phyloP scores from a whole-genome alignment of 2,888 invertebrate species.

The Leucozona laternaria region DNA sequence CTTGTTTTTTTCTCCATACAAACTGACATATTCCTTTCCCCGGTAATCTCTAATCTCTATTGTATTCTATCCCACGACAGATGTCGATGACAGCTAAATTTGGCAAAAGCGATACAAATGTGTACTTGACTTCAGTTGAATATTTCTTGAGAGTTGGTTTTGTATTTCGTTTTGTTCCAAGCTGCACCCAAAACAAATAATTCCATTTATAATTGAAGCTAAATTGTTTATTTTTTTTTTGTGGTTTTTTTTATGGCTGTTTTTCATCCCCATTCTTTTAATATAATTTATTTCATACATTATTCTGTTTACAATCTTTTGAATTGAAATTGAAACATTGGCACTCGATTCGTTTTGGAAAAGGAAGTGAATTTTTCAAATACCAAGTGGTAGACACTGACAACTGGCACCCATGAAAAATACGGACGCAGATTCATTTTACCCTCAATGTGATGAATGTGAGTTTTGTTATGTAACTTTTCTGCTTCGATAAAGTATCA shows the following conservation, averaged over 20 bases:
- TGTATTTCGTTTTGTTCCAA: conserved; percentile 8
- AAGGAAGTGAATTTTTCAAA: background rate
- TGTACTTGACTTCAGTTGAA: conserved; percentile 61
- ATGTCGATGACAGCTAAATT: conserved; percentile 66
- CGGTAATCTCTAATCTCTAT: background rate
- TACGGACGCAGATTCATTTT: conserved; percentile 15
- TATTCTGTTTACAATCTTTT: background rate
- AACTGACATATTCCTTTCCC: background rate
- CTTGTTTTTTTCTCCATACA: background rate
- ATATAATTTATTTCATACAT: background rate
- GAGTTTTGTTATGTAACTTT: background rate
- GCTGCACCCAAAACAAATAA: conserved; percentile 18
- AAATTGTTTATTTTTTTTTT: conserved; percentile 51
- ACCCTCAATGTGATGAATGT: background rate
- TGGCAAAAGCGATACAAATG: conserved; percentile 46
- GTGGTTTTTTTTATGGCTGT: background rate
- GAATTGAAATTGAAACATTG: conserved; percentile 40
- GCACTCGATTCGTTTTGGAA: conserved; percentile 25
- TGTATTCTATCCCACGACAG: conserved; percentile 31
- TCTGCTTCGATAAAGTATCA: background rate
- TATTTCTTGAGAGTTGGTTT: conserved; percentile 30
- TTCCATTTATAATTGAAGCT: conserved; percentile 55
- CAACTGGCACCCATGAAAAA: conserved; percentile 27
- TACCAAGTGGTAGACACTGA: background rate
- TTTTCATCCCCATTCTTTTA: conserved; percentile 1